These are phyloP conservation scores for Thalassarche chlororhynchos DNA, from an alignment of 2,113 vertebrate species.

Conservation along the genomic window DNA sequence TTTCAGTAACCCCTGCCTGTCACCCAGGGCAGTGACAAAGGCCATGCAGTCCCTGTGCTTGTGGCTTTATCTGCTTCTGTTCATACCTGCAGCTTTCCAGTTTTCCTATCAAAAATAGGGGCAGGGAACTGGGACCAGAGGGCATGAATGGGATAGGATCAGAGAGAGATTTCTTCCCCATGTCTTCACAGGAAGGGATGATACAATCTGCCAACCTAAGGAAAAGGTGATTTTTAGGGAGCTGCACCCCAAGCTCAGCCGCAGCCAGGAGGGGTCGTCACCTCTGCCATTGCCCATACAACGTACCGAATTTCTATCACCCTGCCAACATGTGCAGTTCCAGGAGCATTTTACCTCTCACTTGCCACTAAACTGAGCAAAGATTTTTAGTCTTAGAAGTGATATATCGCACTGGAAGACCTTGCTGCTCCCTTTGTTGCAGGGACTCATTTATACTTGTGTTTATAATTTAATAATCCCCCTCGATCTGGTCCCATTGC, in stretches of 20 bases:
- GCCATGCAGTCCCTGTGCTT: background rate
- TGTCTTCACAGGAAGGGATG: background rate
- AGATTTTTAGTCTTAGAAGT: background rate
- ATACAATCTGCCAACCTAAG: background rate
- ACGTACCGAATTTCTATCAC: rapidly evolving
- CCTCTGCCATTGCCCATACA: background rate
- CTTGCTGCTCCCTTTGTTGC: background rate
- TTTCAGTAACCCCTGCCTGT: background rate
- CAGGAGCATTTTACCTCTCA: background rate
- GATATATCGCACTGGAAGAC: background rate
- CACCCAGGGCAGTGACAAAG: background rate
- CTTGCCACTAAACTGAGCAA: background rate
- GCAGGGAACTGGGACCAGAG: too few relatives aligned
- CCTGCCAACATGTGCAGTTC: background rate
- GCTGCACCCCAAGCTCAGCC: background rate
- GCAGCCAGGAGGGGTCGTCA: background rate
- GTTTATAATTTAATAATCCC: background rate
- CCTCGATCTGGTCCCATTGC: background rate
- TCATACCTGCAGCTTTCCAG: background rate
- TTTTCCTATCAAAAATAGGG: background rate
- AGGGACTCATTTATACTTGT: background rate
- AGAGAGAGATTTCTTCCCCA: background rate
- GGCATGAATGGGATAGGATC: background rate
- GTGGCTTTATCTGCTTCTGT: background rate
- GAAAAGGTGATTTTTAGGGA: background rate